Conservation (phyloP, 1,140 invertebrate species). For the Ips nitidus region DNA sequence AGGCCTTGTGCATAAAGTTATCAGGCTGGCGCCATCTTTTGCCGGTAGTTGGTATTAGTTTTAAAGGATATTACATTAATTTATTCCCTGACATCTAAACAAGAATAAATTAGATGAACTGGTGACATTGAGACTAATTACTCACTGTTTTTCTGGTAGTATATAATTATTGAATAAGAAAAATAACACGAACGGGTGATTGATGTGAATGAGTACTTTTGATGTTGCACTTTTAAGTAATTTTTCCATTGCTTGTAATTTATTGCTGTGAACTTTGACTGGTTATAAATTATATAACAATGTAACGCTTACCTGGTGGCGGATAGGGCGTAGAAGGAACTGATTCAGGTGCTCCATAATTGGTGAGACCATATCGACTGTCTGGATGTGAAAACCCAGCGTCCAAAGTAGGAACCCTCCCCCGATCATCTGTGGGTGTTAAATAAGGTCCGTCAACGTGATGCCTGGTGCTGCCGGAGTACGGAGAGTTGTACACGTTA, state of each 20-base stretch:
- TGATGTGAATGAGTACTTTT: conserved; percentile 6
- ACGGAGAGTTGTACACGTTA: conserved; percentile 65
- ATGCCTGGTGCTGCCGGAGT: conserved; percentile 64
- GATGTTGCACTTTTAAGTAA: no score
- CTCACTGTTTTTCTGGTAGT: conserved; percentile 4
- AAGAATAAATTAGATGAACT: conserved; percentile 2
- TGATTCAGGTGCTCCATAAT: conserved; percentile 71
- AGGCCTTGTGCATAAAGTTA: conserved; percentile 1
- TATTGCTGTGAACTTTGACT: no score
- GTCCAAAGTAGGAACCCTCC: conserved; percentile 64
- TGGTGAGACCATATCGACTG: conserved; percentile 72
- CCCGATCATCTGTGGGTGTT: conserved; percentile 67
- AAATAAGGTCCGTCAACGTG: conserved; percentile 66
- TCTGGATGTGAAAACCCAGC: conserved; percentile 61
- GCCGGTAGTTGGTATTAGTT: not conserved
- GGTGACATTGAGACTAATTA: conserved; percentile 8
- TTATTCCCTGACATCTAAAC: not conserved
- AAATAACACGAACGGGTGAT: conserved; percentile 6
- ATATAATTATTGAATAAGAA: conserved; percentile 1
- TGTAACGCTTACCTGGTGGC: conserved; percentile 63
- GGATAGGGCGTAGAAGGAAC: conserved; percentile 78
- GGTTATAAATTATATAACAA: no score
- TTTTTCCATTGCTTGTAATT: no score
- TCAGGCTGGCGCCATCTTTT: conserved; percentile 15
- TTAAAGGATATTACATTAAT: no score